Evolutionary conservation across 2,113 vertebrate species (phyloP), one percentile per base, ranked within the genome.

Genomic region (Oncorhynchus nerka): DNA sequence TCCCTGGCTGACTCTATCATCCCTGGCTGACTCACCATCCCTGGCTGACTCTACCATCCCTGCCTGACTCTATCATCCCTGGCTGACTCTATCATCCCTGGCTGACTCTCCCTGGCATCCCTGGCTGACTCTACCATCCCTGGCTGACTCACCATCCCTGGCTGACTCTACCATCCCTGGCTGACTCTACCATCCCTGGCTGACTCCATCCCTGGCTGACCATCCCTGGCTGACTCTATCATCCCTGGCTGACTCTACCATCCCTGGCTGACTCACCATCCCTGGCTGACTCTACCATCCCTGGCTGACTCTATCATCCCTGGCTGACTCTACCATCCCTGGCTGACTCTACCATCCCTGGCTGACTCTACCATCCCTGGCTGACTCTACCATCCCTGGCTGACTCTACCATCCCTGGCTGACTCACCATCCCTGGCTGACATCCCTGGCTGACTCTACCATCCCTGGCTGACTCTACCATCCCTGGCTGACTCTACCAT

Each of bases 301-400:
- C 57, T 62, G 59, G 0, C n/a, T 62, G 12, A n/a, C 19, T 62
- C n/a, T 20, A 62, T n/a, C 59, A 62, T 12, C 59, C n/a, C 59
- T 62, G n/a, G 2, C n/a, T n/a, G 1, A 62, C 55, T 57, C 26
- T 66, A 24, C 64, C 26, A 66, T 30, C 22, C 67, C 30, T 39
- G 4, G 16, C 20, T 34, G 24, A 20, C 55, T 59, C 75, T n/a
- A 71, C n/a, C 68, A 39, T 65, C 51, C 19, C 16, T 73, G 62
- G 64, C 49, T 70, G 76, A 84, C 75, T 76, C 19, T 85, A 39
- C 34, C 34, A 39, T 39, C 34, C 59, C 49, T 51, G 13, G 13
- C 48, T 20, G 9, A 59, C 62, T 65, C 5, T 5, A n/a, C 62
- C 62, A 65, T 9, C n/a, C 67, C 67, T 34, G 3, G 5, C 51